Percentiles rank a stretch among this genome's conserved stretches.
Conservation (phyloP, 1,140 invertebrate genomes). For the Megathymus violae region DNA sequence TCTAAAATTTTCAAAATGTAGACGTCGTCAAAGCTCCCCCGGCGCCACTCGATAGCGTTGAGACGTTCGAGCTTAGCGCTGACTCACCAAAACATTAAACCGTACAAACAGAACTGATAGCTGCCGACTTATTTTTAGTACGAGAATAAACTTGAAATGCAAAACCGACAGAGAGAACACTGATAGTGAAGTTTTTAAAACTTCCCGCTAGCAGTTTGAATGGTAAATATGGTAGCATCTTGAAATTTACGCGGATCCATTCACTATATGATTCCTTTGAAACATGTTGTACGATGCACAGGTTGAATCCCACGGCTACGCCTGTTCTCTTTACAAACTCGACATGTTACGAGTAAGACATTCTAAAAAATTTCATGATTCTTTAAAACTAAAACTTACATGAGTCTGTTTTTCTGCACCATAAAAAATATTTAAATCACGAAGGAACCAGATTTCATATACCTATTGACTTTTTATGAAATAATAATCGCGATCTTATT, state of each 20-base stretch:
- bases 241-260: neutral
- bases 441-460: no score
- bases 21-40: conserved; percentile 3
- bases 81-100: conserved; percentile 20
- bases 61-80: conserved; percentile 10
- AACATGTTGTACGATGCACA: neutral
- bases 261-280: neutral
- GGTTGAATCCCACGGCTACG: neutral
- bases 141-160: conserved; percentile 10
- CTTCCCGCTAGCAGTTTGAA: neutral
- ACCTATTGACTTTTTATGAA: no score
- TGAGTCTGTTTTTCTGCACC: no score
- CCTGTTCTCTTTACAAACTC: neutral
- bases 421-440: no score
- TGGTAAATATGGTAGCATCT: neutral
- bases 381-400: no score
- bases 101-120: conserved; percentile 6
- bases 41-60: conserved; percentile 6
- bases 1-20: conserved; percentile 1
- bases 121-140: neutral
- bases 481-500: no score
- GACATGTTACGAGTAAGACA: neutral
- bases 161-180: neutral
- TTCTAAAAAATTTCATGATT: no score
- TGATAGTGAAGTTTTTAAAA: conserved; percentile 12